Base-by-base conservation (phyloP, 2,113 vertebrate species). In the Notarius lentiginosus region DNA sequence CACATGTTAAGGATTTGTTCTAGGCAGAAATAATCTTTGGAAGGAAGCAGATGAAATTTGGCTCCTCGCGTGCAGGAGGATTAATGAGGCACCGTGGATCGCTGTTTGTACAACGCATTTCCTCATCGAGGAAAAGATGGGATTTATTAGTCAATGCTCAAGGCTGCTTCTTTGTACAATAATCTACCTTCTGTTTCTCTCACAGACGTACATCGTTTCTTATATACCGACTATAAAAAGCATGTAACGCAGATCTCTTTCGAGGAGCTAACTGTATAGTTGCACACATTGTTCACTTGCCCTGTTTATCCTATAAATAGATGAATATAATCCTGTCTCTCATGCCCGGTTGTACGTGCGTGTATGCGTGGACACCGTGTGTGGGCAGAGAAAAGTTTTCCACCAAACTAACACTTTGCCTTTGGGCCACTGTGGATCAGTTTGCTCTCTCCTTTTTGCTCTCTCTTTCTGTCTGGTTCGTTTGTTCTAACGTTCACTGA, bases 401-500 rank as follows among this genome's bases (percentile, higher is more conserved):
- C 75, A 63, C 47, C 22, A 75, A 76, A 82, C 87, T 70, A 83
- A 73, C 86, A 72, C 51, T 55, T 84, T 24, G 82, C 86, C 86
- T 82, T 53, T 55, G 72, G 86, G 79, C 49, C 86, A 73, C 60
- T 85, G 82, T 81, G 60, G 75, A 84, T 24, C 34, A 70, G 55
- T 73, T 79, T 34, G 5, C 10, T 11, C 7, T 79, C 41, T 60
- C 55, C 41, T 34, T 80, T 41, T 70, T 60, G 34, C 60, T 51
- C 68, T 24, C 72, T 24, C 17, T 75, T 34, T 82, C 56, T 55
- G 70, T 87, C 88, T 87, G 34, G 41, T 47, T 63, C 55, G 75
- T 87, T 82, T 87, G 85, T 89, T 87, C 65, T 70, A 41, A 58
- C 22, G 3, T 72, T 89, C 86, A 87, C 86, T 87, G 68, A 89